These are phyloP conservation scores for Trissoscelio sp. DNA, from an alignment of 2,888 invertebrate species.

Conservation along the genomic window DNA sequence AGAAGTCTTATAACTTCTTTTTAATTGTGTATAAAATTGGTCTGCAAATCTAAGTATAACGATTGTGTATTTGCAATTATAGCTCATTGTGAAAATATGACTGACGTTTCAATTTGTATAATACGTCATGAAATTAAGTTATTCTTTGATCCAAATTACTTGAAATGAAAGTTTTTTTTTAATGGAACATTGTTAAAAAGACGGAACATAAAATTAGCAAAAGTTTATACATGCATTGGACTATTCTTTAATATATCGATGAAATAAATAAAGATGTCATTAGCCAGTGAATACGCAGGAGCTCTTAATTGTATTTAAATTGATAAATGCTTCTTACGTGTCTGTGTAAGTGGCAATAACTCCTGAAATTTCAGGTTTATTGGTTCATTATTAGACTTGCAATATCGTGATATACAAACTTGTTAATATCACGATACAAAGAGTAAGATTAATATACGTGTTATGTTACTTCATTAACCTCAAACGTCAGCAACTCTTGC, in stretches of 20 bases:
- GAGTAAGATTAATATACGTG: conserved; percentile 76
- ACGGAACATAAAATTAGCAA: not conserved
- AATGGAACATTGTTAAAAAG: not conserved
- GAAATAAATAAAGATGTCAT: conserved; percentile 7
- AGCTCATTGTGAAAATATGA: conserved; percentile 26
- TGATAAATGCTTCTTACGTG: conserved; percentile 45
- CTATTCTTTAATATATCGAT: conserved; percentile 13
- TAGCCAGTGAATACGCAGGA: not conserved
- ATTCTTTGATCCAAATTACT: not conserved
- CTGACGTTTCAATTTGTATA: conserved; percentile 39
- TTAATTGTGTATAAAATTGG: too few species aligned
- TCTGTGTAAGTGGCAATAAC: conserved; percentile 49
- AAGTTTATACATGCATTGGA: not conserved
- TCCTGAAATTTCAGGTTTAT: conserved; percentile 62
- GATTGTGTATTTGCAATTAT: conserved; percentile 30
- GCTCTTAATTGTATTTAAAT: conserved; percentile 20
- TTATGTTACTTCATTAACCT: conserved; percentile 74
- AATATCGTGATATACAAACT: conserved; percentile 65
- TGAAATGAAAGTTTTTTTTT: not conserved
- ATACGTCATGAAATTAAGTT: conserved; percentile 27
- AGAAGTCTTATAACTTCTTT: too few species aligned
- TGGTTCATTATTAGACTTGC: conserved; percentile 56
- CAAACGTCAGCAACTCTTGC: too few species aligned
- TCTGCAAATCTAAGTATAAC: not conserved
- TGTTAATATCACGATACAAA: conserved; percentile 71